phyloP scores from a whole-genome alignment of 2,888 invertebrate species.

The Athripsodes cinereus region DNA sequence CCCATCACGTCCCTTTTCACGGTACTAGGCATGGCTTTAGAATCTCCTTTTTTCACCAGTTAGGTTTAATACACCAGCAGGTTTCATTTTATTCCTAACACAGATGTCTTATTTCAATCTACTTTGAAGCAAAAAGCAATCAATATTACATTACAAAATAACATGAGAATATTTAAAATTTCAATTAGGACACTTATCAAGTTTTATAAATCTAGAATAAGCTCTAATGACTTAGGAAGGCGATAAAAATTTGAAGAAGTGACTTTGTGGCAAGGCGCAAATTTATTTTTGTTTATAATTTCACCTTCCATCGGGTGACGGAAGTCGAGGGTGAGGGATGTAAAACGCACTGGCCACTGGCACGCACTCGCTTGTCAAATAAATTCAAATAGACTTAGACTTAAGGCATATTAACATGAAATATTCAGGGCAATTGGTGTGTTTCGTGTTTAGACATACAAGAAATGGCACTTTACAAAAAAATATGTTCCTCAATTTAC shows the following conservation, averaged over 20 bases:
- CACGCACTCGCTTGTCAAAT: slow-evolving; percentile 23
- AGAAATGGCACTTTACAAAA: slow-evolving; percentile 25
- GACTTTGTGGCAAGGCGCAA: background rate
- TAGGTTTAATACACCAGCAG: too few relatives aligned
- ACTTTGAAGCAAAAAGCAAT: too few relatives aligned
- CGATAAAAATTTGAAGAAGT: background rate
- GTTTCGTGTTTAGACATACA: slow-evolving; percentile 24
- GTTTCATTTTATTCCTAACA: too few relatives aligned
- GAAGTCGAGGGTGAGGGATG: background rate
- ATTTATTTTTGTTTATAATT: slow-evolving; percentile 8
- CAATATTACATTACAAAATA: too few relatives aligned
- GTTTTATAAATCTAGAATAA: background rate
- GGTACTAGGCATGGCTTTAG: too few relatives aligned
- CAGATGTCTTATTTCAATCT: too few relatives aligned
- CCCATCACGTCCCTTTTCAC: too few relatives aligned
- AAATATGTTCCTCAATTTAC: slow-evolving; percentile 3
- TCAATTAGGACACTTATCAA: slow-evolving; percentile 1
- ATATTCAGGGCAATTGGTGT: slow-evolving; percentile 23
- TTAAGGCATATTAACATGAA: slow-evolving; percentile 25
- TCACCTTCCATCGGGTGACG: background rate
- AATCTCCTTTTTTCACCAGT: too few relatives aligned
- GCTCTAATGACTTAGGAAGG: background rate
- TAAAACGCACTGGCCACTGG: slow-evolving; percentile 7
- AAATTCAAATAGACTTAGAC: slow-evolving; percentile 25
- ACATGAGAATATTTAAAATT: background rate